These are phyloP conservation scores for Dufourea novaeangliae DNA, from an alignment of 1,140 invertebrate species.

Conservation along the genomic window DNA sequence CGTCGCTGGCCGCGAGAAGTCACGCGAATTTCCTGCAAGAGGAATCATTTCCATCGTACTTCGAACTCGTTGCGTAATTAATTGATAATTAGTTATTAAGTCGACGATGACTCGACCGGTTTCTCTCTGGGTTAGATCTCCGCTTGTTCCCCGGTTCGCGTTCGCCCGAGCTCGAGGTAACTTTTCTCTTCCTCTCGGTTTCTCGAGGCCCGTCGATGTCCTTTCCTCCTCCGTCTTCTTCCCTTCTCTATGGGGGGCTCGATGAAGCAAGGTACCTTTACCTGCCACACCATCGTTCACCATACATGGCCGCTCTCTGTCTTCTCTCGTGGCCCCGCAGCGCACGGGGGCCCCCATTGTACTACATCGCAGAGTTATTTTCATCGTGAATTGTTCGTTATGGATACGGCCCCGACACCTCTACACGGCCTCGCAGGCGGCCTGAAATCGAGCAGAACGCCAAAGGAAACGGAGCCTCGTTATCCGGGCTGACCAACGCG, in stretches of 20 bases:
- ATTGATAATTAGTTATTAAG: constrained; percentile 67
- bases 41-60: constrained; percentile 15
- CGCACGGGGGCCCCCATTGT: constrained; percentile 56
- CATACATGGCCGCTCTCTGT: constrained; percentile 64
- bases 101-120: constrained; percentile 52
- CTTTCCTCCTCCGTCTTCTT: background rate
- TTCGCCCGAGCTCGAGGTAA: background rate
- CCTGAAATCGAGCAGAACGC: constrained; percentile 39
- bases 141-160: constrained; percentile 36
- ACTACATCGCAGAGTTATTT: constrained; percentile 52
- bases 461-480: background rate
- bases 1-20: background rate
- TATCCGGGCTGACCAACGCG: background rate
- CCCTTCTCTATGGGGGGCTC: constrained; percentile 56
- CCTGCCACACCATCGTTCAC: constrained; percentile 61
- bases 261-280: constrained; percentile 44
- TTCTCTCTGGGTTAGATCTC: constrained; percentile 21
- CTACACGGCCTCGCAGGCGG: constrained; percentile 10
- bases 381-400: constrained; percentile 54
- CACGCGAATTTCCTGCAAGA: constrained; percentile 37
- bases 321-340: constrained; percentile 35
- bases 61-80: constrained; percentile 46
- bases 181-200: constrained; percentile 8
- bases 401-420: constrained; percentile 51
- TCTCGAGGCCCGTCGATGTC: background rate